phyloP scores from a whole-genome alignment of 2,113 vertebrate genomes.

The Caretta caretta region DNA sequence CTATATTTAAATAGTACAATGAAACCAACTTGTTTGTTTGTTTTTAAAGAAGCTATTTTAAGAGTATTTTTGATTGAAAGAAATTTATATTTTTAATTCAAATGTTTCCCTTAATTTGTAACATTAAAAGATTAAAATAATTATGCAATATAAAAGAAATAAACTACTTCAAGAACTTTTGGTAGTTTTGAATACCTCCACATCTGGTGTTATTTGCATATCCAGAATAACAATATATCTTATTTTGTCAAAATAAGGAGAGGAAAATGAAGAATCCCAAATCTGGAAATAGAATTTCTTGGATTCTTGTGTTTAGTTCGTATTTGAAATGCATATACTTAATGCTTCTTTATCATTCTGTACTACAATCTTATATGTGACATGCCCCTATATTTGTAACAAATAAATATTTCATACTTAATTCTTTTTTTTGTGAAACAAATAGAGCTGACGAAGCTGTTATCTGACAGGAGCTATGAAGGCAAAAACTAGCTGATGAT shows the following conservation, averaged over 20 bases:
- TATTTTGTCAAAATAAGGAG: not conserved
- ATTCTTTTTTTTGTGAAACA: conserved; percentile 6
- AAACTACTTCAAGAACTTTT: not conserved
- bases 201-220: rapidly evolving
- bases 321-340: not conserved
- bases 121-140: not conserved
- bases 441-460: not conserved
- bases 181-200: not conserved
- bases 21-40: not conserved
- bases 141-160: not conserved
- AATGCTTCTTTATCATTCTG: not conserved
- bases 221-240: not conserved
- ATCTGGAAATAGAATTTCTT: not conserved
- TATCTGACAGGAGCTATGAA: not conserved
- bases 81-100: not conserved
- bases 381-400: not conserved
- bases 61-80: not conserved
- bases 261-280: not conserved
- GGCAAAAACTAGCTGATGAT: not conserved
- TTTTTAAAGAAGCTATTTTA: not conserved
- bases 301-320: not conserved
- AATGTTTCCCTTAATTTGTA: not conserved
- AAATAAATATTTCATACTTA: conserved; percentile 6
- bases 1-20: not conserved
- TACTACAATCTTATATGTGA: not conserved